Conservation (phyloP, 1,140 invertebrate species). For the Nasonia vitripennis region DNA sequence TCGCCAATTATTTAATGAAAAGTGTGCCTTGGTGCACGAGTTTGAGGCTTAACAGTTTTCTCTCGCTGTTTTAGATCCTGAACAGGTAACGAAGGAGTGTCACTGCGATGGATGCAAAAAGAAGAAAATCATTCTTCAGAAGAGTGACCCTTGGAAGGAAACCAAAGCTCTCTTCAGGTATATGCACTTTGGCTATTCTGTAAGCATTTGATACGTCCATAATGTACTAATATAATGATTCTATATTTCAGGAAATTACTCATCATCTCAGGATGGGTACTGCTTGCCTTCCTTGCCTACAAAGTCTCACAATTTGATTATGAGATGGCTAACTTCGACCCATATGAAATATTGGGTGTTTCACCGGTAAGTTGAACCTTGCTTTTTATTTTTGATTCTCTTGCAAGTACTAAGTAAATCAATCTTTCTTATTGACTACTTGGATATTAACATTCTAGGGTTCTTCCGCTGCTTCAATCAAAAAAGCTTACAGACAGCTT, state of each 20-base stretch:
- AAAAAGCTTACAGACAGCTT: slow-evolving; percentile 95
- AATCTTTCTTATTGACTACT: not conserved
- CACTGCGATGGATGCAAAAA: slow-evolving; percentile 90
- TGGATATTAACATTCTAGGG: slow-evolving; percentile 77
- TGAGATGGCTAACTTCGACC: slow-evolving; percentile 99
- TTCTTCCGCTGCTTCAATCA: slow-evolving; percentile 91
- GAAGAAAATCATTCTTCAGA: slow-evolving; percentile 88
- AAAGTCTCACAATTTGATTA: slow-evolving; percentile 98
- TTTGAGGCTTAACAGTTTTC: slow-evolving; percentile 17
- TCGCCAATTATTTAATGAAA: not conserved
- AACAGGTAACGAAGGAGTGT: slow-evolving; percentile 85
- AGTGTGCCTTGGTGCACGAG: not conserved
- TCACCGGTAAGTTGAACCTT: slow-evolving; percentile 79
- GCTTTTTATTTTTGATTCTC: not conserved
- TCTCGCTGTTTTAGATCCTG: slow-evolving; percentile 79
- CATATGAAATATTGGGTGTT: slow-evolving; percentile 96
- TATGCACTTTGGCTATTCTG: not conserved
- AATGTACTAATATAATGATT: slow-evolving; percentile 11
- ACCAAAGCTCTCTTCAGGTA: slow-evolving; percentile 81
- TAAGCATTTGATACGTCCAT: slow-evolving; percentile 55
- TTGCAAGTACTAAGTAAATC: not conserved
- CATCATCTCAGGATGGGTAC: slow-evolving; percentile 91
- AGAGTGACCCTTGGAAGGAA: slow-evolving; percentile 90
- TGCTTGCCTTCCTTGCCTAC: slow-evolving; percentile 91
- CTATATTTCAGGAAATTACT: slow-evolving; percentile 76